Conservation (phyloP, 2,888 invertebrate genomes). For the Xestia rhomboidea region DNA sequence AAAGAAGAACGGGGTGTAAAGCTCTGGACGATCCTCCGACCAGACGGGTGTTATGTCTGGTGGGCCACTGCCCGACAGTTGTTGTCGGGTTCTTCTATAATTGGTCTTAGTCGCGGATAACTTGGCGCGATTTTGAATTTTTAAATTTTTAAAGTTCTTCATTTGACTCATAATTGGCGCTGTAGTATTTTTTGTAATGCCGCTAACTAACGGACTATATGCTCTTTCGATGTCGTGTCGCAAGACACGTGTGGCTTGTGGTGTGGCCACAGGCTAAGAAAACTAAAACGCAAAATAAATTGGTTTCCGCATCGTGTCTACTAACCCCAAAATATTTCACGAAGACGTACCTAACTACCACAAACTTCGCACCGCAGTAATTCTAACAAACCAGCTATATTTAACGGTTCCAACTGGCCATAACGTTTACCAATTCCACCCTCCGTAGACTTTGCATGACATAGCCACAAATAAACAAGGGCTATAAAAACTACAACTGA, state of each 20-base stretch:
- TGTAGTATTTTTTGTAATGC: too few species aligned
- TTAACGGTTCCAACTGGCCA: background rate
- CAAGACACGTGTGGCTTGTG: background rate
- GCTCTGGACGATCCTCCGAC: too few species aligned
- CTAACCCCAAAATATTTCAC: conserved; percentile 33
- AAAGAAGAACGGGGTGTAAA: too few species aligned
- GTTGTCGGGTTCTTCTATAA: too few species aligned
- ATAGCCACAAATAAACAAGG: conserved; percentile 41
- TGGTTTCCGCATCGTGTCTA: background rate
- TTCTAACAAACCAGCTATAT: background rate
- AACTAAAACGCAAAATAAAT: conserved; percentile 3
- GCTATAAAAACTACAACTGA: conserved; percentile 34
- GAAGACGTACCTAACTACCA: conserved; percentile 20
- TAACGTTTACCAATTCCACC: conserved; percentile 24
- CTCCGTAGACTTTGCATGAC: conserved; percentile 37
- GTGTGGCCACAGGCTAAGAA: background rate
- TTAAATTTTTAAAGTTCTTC: background rate
- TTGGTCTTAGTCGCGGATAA: too few species aligned
- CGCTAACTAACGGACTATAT: too few species aligned
- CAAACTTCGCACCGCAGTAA: conserved; percentile 10
- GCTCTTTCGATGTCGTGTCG: background rate
- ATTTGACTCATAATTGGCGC: background rate
- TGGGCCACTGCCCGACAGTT: too few species aligned
- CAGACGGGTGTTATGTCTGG: background rate
- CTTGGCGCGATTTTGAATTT: too few species aligned